A percentile compares a stretch with the other conserved stretches of the same genome.
phyloP scores from a whole-genome alignment of 2,888 invertebrate genomes.

The Synanthedon myopaeformis region DNA sequence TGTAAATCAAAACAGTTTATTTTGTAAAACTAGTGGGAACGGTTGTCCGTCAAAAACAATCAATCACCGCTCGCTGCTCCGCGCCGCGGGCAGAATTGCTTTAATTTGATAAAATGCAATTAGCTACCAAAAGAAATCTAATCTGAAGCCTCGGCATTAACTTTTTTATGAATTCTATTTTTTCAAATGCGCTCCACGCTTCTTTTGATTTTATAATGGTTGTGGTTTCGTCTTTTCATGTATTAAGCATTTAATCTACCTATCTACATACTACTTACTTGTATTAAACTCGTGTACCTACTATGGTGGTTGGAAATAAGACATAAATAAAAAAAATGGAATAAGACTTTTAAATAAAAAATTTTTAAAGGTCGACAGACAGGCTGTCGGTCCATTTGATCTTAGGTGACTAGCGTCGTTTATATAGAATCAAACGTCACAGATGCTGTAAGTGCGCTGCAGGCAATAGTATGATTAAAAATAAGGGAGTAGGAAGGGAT shows the following conservation, averaged over 20 bases:
- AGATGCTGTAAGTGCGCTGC: too few relatives aligned
- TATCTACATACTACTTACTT: too few relatives aligned
- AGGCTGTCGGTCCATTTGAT: too few relatives aligned
- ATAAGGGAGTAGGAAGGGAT: too few relatives aligned
- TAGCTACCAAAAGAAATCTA: slow-evolving; percentile 70
- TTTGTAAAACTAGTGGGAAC: slow-evolving; percentile 60
- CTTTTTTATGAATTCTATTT: slow-evolving; percentile 50
- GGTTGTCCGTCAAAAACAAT: slow-evolving; percentile 54
- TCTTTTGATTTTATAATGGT: slow-evolving; percentile 28
- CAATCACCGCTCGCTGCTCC: slow-evolving; percentile 42
- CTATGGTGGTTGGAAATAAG: too few relatives aligned
- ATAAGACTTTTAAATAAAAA: too few relatives aligned
- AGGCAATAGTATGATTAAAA: too few relatives aligned
- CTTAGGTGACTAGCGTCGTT: too few relatives aligned
- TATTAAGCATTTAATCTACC: background rate
- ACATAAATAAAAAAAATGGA: too few relatives aligned
- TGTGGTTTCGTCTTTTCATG: slow-evolving; percentile 31
- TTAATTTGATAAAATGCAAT: slow-evolving; percentile 71
- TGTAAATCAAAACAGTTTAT: slow-evolving; percentile 66
- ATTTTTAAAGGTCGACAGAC: too few relatives aligned
- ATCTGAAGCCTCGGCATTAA: slow-evolving; percentile 51
- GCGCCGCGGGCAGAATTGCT: slow-evolving; percentile 47
- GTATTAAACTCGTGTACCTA: too few relatives aligned
- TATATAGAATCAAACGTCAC: too few relatives aligned
- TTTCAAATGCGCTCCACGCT: slow-evolving; percentile 39